Conservation (phyloP, 2,113 vertebrate genomes). For the Delphinapterus leucas region DNA sequence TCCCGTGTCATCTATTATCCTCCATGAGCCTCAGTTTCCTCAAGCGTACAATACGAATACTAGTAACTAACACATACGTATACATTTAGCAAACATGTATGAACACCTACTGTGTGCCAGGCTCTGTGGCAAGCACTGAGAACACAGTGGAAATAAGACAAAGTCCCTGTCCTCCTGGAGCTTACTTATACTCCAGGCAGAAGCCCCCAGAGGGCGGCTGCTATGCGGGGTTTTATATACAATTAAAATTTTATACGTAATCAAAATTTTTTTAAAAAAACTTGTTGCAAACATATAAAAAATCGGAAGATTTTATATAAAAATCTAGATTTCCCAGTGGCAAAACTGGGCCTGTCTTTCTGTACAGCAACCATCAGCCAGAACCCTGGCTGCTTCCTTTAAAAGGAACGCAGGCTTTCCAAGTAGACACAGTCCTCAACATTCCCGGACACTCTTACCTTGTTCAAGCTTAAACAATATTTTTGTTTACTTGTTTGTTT, state of each 20-base stretch:
- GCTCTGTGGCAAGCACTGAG: background rate
- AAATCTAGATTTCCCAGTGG: background rate
- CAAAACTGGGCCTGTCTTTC: background rate
- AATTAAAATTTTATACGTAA: background rate
- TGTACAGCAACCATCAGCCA: background rate
- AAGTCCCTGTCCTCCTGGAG: background rate
- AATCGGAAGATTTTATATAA: background rate
- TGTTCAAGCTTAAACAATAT: background rate
- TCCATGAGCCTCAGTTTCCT: background rate
- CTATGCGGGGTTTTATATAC: background rate
- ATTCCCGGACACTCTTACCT: background rate
- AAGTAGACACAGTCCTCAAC: too few relatives aligned
- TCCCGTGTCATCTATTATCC: background rate
- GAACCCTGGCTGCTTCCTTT: background rate
- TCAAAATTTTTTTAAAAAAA: background rate
- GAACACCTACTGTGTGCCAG: background rate
- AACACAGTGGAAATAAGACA: background rate
- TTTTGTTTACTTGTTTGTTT: background rate
- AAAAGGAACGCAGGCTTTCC: background rate
- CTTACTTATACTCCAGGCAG: background rate
- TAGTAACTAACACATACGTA: background rate
- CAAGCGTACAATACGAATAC: background rate
- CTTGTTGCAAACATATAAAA: background rate
- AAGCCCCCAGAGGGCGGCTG: background rate
- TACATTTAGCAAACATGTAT: background rate